Evolutionary conservation across 2,888 invertebrate species (phyloP), one percentile per base, ranked within the genome.

Genomic region (Xanthia togata): DNA sequence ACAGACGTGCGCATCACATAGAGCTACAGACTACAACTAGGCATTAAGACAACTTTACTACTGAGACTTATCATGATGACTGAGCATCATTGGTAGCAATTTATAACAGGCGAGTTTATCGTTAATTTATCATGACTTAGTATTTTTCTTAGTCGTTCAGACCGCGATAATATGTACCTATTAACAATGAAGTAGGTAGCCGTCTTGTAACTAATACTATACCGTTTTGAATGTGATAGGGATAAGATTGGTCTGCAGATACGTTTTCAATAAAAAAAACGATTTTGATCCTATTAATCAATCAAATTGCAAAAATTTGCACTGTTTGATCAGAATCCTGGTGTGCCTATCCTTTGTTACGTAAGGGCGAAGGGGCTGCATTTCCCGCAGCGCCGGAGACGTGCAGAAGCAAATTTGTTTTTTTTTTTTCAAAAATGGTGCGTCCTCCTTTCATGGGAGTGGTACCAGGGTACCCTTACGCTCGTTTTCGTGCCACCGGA

Each of bases 1-100:
- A 9, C 47, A 78, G 70, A 81, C 81, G 86, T 87, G 74, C 76
- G 70, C 73, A 68, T 81, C 81, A 79, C 76, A 76, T 87, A 82
- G 31, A 69, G 38, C 63, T 85, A 84, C 85, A 87, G 85, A 85
- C 73, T 85, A 77, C 55, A 73, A 47, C 55, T 69, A 84, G 75
- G 76, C 70, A 55, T 67, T 55, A 55, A 17, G 14, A 57, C 41
- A 76, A 85, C 79, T 71, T 68, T 69, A 70, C 75, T 67, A 62
- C 38, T 47, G 53, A 57, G 64, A 73, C 70, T 55, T 35, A 50
- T 71, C 60, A 78, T 76, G 76, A 76, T 88, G 82, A 87, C 81
- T 78, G 78, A 74, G 73, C 65, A 78, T 79, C 72, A 75, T 82
- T 65, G 68, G 73, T 64, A 64, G 59, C 72, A 70, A 9, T 70